A percentile compares a stretch with the other conserved stretches of the same genome.
Evolutionary conservation across 2,113 vertebrate species (phyloP).

Genomic region (Meriones unguiculatus): DNA sequence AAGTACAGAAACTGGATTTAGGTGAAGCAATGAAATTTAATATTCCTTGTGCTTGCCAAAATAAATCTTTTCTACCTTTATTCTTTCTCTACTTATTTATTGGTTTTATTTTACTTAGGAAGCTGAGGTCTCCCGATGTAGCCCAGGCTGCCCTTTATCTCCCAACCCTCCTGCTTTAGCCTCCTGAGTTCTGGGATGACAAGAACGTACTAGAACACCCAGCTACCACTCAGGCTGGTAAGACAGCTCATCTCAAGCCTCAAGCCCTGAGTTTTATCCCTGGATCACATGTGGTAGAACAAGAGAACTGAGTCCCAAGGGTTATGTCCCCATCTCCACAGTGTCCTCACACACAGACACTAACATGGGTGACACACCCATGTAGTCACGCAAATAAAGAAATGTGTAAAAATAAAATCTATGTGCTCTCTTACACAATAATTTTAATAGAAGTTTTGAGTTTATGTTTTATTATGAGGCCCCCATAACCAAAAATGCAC

Average conservation of each 20-base stretch:
- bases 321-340: not conserved
- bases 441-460: conserved; percentile 35
- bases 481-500: conserved; percentile 48
- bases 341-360: not conserved
- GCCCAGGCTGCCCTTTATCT: not conserved
- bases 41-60: not conserved
- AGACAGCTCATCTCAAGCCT: not conserved
- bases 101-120: not conserved
- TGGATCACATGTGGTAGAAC: too few species aligned
- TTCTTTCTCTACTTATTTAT: not conserved
- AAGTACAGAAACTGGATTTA: conserved; percentile 56
- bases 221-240: not conserved
- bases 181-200: not conserved
- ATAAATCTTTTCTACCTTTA: not conserved
- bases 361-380: too few species aligned
- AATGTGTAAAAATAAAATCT: not conserved
- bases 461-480: conserved; percentile 38
- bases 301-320: not conserved
- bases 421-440: not conserved
- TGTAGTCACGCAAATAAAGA: not conserved
- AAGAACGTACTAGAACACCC: not conserved
- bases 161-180: not conserved
- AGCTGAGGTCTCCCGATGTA: too few species aligned
- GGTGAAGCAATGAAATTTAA: conserved; percentile 1
- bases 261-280: not conserved